Evolutionary conservation across 2,113 vertebrate genomes (phyloP), one percentile per base, ranked within the genome.

Genomic region (Miniopterus natalensis): DNA sequence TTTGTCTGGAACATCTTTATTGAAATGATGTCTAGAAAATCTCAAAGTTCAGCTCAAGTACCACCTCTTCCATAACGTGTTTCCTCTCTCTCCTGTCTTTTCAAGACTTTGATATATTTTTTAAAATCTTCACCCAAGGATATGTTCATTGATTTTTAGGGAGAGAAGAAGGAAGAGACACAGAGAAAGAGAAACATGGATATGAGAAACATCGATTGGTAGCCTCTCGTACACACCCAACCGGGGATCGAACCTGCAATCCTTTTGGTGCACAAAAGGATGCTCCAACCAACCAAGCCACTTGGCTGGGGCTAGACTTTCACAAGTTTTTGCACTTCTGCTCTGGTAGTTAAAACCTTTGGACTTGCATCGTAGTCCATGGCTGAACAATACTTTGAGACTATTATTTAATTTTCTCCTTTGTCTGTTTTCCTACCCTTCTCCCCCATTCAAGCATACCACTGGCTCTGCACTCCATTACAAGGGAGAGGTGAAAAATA

Each of bases 401-500:
- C 17, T 66, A n/a, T 87, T 49, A 61, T 0, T 86, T 61, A 40
- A 84, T 87, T 47, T 87, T 27, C 23, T 55, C n/a, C 21, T 49
- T 8, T 27, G 1, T 57, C 11, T 31, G 31, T 84, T 51, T 18
- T 11, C 12, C 42, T 4, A n/a, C 25, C 47, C 77, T 8, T 17
- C 36, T 18, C 40, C 68, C 45, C 21, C 27, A 49, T 27, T 91
- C 40, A 73, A 74, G n/a, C 40, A 63, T 63, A 23, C 31, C 92
- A 31, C 42, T 74, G 71, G 10, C 12, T 84, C 14, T 84, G 23
- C 1, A 20, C 25, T 85, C 73, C 5, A 18, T 80, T 86, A 42
- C 73, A 96, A 21, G 13, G 66, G 36, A 90, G 45, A 90, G 23
- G 21, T 11, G 55, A 40, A 90, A 96, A 92, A 79, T 77, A 84